Conservation (phyloP, 1,140 invertebrate genomes). For the Epicauta chinensis region DNA sequence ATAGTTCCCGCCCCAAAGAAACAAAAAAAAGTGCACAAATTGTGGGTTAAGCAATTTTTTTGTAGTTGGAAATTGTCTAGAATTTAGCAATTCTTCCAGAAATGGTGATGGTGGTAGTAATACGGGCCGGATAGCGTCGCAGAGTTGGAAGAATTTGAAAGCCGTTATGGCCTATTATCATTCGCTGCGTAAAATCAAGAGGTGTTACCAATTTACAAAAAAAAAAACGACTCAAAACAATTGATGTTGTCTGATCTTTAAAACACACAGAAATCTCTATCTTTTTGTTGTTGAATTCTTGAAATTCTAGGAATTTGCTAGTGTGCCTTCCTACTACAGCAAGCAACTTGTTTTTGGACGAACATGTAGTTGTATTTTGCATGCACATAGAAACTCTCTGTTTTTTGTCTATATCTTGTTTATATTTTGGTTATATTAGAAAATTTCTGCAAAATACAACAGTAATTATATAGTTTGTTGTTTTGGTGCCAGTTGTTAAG, state of each 20-base stretch:
- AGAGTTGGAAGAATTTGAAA: constrained; percentile 77
- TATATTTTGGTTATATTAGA: neutral
- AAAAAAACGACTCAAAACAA: neutral
- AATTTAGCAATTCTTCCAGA: too few relatives aligned
- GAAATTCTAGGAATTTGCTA: neutral
- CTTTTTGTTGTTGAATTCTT: neutral
- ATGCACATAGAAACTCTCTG: neutral
- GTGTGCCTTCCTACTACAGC: neutral
- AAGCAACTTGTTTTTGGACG: neutral
- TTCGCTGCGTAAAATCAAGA: constrained; percentile 80
- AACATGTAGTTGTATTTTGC: constrained; percentile 8
- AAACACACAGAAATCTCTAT: neutral
- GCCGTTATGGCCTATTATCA: constrained; percentile 82
- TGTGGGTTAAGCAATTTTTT: too few relatives aligned
- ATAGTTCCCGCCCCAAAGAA: too few relatives aligned
- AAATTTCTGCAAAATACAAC: constrained; percentile 10
- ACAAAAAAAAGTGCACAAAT: neutral
- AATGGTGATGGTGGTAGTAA: neutral
- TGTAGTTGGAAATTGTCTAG: too few relatives aligned
- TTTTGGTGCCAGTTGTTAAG: too few relatives aligned
- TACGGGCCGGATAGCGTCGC: constrained; percentile 52
- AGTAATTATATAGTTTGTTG: too few relatives aligned
- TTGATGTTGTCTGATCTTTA: neutral
- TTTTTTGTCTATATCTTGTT: neutral
- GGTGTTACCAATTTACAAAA: constrained; percentile 45